Evolutionary conservation across 2,888 invertebrate genomes (phyloP).

Genomic region (Eumacrocentrus americanus): DNA sequence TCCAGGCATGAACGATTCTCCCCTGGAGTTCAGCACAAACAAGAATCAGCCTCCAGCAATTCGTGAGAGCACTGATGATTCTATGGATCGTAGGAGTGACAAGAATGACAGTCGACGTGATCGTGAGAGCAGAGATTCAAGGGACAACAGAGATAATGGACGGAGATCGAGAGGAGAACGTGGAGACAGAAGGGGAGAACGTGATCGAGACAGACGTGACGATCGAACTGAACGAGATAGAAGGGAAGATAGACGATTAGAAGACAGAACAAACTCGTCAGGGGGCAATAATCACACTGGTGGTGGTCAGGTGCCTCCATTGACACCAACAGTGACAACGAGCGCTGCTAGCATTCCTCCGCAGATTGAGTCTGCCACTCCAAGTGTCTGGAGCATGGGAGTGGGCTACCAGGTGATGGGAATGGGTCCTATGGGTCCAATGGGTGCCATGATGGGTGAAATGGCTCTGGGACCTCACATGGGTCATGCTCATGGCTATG

Average conservation of each 20-base stretch:
- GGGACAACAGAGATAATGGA: constrained; percentile 58
- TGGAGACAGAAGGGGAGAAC: constrained; percentile 59
- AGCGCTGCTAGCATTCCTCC: constrained; percentile 48
- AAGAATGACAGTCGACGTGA: constrained; percentile 59
- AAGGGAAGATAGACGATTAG: constrained; percentile 36
- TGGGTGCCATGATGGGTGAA: constrained; percentile 58
- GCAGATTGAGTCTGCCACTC: constrained; percentile 47
- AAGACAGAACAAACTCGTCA: constrained; percentile 38
- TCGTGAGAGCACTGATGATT: constrained; percentile 53
- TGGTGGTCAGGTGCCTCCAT: constrained; percentile 44
- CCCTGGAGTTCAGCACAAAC: constrained; percentile 69
- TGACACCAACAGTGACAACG: constrained; percentile 45
- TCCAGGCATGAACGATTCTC: constrained; percentile 67
- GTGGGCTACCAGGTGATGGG: constrained; percentile 65
- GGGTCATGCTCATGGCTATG: constrained; percentile 56
- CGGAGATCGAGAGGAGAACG: constrained; percentile 58
- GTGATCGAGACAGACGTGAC: constrained; percentile 56
- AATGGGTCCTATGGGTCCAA: constrained; percentile 65
- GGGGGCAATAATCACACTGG: constrained; percentile 40
- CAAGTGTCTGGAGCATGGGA: constrained; percentile 57
- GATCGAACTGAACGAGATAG: constrained; percentile 55
- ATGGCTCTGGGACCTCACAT: constrained; percentile 56
- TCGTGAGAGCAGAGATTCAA: constrained; percentile 56
- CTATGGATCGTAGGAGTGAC: constrained; percentile 51
- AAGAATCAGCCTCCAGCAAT: constrained; percentile 69